These are phyloP conservation scores for Mystacides longicornis DNA, from an alignment of 2,888 invertebrate species.

Conservation along the genomic window DNA sequence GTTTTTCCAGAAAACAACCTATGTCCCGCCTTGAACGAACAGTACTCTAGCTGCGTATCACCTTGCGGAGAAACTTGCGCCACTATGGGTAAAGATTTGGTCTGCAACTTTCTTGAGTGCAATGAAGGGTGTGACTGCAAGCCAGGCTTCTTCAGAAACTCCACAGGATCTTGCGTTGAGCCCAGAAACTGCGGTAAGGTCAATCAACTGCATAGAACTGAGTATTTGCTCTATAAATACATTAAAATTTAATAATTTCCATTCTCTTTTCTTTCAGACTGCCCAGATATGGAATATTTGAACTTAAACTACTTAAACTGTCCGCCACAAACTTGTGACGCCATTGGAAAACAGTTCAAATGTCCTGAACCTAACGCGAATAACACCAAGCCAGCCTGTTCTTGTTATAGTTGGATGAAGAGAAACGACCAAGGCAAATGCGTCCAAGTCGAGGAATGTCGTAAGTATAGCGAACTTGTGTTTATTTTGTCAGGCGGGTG, in stretches of 20 bases:
- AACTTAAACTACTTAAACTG: constrained; percentile 4
- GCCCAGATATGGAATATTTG: constrained; percentile 4
- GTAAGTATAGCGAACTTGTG: no score
- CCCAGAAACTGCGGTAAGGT: constrained; percentile 21
- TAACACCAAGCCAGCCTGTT: constrained; percentile 11
- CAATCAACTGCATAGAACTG: no score
- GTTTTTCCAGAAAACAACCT: constrained; percentile 3
- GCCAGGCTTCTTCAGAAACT: constrained; percentile 19
- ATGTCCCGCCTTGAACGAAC: constrained; percentile 14
- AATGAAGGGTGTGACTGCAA: constrained; percentile 22
- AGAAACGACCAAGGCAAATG: constrained; percentile 8
- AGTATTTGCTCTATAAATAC: no score
- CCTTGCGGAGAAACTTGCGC: constrained; percentile 18
- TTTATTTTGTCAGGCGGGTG: no score
- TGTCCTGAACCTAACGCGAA: constrained; percentile 6
- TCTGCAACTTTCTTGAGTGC: constrained; percentile 20
- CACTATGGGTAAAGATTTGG: constrained; percentile 16
- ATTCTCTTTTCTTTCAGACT: constrained; percentile 3
- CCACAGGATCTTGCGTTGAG: constrained; percentile 15
- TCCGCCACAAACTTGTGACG: constrained; percentile 10
- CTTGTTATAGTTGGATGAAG: constrained; percentile 1
- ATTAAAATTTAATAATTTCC: neutral
- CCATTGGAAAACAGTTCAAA: constrained; percentile 5
- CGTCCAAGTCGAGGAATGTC: constrained; percentile 7
- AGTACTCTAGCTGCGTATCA: constrained; percentile 13